Evolutionary conservation across 2,797 vertebrate genomes (phyloP), one percentile per base, ranked within the genome.

Genomic region (Chelon labrosus): DNA sequence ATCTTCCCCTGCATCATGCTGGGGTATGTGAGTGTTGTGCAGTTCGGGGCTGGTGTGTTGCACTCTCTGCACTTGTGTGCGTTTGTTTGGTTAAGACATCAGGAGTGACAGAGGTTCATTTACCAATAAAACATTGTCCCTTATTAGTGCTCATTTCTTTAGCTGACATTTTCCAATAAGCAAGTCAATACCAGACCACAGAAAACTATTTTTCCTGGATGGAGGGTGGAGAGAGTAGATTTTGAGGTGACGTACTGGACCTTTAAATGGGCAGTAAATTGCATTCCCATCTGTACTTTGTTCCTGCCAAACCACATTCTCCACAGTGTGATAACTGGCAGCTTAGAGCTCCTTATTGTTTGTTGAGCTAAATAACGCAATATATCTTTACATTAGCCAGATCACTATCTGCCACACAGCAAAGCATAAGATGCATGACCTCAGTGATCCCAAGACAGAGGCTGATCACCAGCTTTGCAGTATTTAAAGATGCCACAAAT

Each of bases 201-300:
- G 35, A 80, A 76, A 73, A 4, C 17, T 49, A 51, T 64, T 73
- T 61, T 65, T 38, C 70, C 35, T 63, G 44, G 7, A 38, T 59
- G 61, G 53, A 62, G 70, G 16, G 53, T 49, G n/a, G 35, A 58
- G 25, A 14, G 50, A 14, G 42, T 57, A 49, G 59, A 42, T 67
- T 82, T 41, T 67, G 12, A 67, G 65, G 52, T 19, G n/a, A 53
- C n/a, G 10, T 50, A 25, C 47, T 72, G 37, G 17, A 61, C 16
- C 37, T 79, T 76, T 70, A 75, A 80, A 79, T 63, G 47, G 39
- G 22, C 39, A 64, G 47, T 65, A 56, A 65, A 88, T 70, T 66
- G 49, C 37, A 66, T 22, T 20, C 16, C 60, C 65, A 41, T 85
- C 73, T 81, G 66, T 73, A 73, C 59, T 37, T 57, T 37, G 52